phyloP scores from a whole-genome alignment of 2,888 invertebrate genomes.

The Scrobipalpa atriplicella region DNA sequence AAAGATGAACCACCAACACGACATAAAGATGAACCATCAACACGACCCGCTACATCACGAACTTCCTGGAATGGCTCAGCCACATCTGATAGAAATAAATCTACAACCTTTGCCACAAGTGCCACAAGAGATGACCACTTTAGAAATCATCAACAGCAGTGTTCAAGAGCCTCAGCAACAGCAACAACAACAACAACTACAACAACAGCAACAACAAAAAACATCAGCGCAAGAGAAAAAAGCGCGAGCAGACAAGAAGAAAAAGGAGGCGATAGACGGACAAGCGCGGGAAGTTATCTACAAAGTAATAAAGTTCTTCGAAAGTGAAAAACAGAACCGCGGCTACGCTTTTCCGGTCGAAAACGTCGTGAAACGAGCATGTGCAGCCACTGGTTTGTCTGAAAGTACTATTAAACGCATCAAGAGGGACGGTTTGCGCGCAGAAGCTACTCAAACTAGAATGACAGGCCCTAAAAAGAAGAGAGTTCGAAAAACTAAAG shows the following conservation, averaged over 20 bases:
- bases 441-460: constrained; percentile 73
- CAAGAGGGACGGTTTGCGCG: constrained; percentile 69
- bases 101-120: constrained; percentile 39
- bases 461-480: constrained; percentile 76
- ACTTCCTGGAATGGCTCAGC: constrained; percentile 37
- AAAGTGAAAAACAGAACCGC: constrained; percentile 76
- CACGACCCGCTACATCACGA: constrained; percentile 48
- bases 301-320: constrained; percentile 76
- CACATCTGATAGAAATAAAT: constrained; percentile 29
- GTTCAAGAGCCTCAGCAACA: constrained; percentile 14
- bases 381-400: constrained; percentile 72
- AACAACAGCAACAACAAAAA: constrained; percentile 38
- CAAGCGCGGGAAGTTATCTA: constrained; percentile 75
- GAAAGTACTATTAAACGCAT: constrained; percentile 76
- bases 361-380: constrained; percentile 73
- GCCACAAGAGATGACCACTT: constrained; percentile 39
- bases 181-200: constrained; percentile 26
- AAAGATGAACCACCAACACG: constrained; percentile 38
- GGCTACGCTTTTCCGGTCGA: constrained; percentile 76
- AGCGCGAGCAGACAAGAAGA: constrained; percentile 65
- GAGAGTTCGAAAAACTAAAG: constrained; percentile 72
- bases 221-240: constrained; percentile 47
- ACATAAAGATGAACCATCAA: constrained; percentile 37
- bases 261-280: constrained; percentile 75
- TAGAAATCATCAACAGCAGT: constrained; percentile 44